Conservation (phyloP, 1,140 invertebrate genomes). For the Spodoptera frugiperda region DNA sequence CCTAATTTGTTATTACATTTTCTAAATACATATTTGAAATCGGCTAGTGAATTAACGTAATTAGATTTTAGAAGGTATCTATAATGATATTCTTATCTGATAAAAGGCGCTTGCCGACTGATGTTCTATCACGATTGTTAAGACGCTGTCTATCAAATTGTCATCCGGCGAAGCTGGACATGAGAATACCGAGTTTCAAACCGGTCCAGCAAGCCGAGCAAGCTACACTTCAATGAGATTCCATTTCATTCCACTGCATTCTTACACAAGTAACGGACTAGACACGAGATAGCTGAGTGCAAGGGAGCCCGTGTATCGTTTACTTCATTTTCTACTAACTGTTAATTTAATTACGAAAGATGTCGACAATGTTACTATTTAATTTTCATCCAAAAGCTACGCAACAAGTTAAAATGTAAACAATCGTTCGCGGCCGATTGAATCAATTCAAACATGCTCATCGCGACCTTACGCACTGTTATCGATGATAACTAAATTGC, state of each 20-base stretch:
- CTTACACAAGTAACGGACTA: constrained; percentile 82
- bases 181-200: constrained; percentile 70
- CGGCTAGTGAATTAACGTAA: no score
- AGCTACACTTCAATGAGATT: constrained; percentile 83
- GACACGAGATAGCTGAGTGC: constrained; percentile 58
- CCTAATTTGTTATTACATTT: background rate
- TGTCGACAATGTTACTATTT: constrained; percentile 47
- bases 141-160: constrained; percentile 75
- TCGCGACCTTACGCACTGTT: constrained; percentile 65
- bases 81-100: constrained; percentile 24
- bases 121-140: constrained; percentile 59
- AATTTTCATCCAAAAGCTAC: constrained; percentile 47
- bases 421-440: constrained; percentile 44
- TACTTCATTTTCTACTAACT: constrained; percentile 50
- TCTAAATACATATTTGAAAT: no score
- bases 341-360: constrained; percentile 43
- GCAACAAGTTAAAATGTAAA: constrained; percentile 59
- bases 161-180: constrained; percentile 72
- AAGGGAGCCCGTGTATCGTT: constrained; percentile 55
- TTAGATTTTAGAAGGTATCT: no score
- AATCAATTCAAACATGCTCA: constrained; percentile 53
- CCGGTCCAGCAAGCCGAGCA: constrained; percentile 70
- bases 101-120: constrained; percentile 39
- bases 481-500: constrained; percentile 61
- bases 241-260: constrained; percentile 84